A percentile compares a stretch with the other conserved stretches of the same genome.
phyloP scores from a whole-genome alignment of 2,888 invertebrate genomes.

The Idaea dimidiata region DNA sequence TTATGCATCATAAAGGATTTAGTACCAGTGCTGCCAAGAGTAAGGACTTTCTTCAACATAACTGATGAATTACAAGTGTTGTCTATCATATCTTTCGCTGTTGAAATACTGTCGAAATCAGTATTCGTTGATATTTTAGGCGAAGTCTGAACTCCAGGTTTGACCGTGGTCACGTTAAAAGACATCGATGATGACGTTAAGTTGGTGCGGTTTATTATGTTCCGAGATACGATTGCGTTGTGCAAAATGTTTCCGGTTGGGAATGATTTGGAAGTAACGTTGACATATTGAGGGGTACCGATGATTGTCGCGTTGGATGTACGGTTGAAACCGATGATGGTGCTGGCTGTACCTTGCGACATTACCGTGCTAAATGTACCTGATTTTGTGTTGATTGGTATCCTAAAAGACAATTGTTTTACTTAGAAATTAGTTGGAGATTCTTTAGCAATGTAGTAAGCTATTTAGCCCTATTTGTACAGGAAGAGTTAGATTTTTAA shows the following conservation, averaged over 20 bases:
- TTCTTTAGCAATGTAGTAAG: slow-evolving; percentile 1
- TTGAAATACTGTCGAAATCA: slow-evolving; percentile 70
- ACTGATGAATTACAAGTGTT: slow-evolving; percentile 76
- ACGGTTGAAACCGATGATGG: slow-evolving; percentile 72
- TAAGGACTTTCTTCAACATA: slow-evolving; percentile 76
- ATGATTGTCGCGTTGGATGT: slow-evolving; percentile 65
- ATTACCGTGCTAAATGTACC: slow-evolving; percentile 73
- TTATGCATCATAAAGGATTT: slow-evolving; percentile 79
- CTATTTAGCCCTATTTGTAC: background rate
- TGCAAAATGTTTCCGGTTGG: slow-evolving; percentile 76
- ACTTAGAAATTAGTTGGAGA: background rate
- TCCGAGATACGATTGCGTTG: slow-evolving; percentile 74
- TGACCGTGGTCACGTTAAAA: slow-evolving; percentile 62
- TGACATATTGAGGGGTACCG: slow-evolving; percentile 71
- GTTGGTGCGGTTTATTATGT: slow-evolving; percentile 64
- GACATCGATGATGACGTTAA: slow-evolving; percentile 54
- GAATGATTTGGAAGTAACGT: slow-evolving; percentile 71
- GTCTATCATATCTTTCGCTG: slow-evolving; percentile 76
- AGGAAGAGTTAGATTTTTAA: no score
- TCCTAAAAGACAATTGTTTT: slow-evolving; percentile 41
- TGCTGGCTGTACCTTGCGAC: slow-evolving; percentile 73
- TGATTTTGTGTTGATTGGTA: slow-evolving; percentile 69
- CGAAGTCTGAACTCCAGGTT: slow-evolving; percentile 55
- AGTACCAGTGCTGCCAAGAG: slow-evolving; percentile 69
- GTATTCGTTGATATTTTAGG: slow-evolving; percentile 59